Base-by-base conservation (phyloP, 2,113 vertebrate genomes). In the Bujurquina vittata region DNA sequence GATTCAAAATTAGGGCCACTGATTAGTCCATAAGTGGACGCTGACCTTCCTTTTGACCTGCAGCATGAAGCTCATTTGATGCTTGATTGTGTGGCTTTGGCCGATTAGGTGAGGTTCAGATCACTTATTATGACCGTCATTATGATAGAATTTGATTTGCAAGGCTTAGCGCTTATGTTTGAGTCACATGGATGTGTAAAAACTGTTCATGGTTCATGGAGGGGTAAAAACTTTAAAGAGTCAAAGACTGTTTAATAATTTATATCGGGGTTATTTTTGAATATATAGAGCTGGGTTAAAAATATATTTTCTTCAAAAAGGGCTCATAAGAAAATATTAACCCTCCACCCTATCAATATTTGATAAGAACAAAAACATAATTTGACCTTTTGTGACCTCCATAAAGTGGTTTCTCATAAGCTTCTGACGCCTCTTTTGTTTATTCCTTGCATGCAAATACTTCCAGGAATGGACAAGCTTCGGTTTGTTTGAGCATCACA, bases 1-100 rank as follows among this genome's bases (percentile, higher is more conserved):
- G 65, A 72, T 72, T 52, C 23, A 52, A 72, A 52, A 72, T 52
- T 72, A 72, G 46, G 33, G 10, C 46, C 46, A 72, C 67, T 72
- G 67, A 72, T 72, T 72, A 72, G 46, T 29, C 67, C 67, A 72
- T 72, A 54, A 72, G 67, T 72, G 67, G 26, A 54, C 26, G 23
- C 46, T 2, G 46, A 72, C 67, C 67, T 72, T 72, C 46, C 46
- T 33, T 54, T 18, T 54, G 67, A 72, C 46, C 46, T 72, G 26
- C n/a, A 54, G 67, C 46, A 72, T 4, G 1, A 72, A 72, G 18
- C 67, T 72, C 67, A 72, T 72, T 72, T 54, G 67, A 54, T 72
- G 46, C 10, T 72, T 72, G 46, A 72, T 72, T 72, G 67, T 72
- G 46, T 72, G 29, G 26, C 46, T 54, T 72, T 54, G 26, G 67